Conservation (phyloP, 2,797 vertebrate genomes). For the Cetoscarus ocellatus region DNA sequence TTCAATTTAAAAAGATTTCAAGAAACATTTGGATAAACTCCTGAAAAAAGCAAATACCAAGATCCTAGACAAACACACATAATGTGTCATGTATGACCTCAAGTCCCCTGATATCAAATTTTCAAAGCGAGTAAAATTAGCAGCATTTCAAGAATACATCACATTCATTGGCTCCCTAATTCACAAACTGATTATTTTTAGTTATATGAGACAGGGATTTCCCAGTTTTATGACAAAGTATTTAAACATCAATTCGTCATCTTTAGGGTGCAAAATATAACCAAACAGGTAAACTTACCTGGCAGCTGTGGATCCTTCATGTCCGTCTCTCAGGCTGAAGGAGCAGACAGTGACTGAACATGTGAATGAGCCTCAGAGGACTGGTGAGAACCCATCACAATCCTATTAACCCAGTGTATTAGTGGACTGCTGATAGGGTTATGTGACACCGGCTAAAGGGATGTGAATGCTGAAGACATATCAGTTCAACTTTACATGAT, state of each 20-base stretch:
- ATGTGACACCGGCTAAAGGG: conserved; percentile 39
- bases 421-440: conserved; percentile 54
- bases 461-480: conserved; percentile 43
- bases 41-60: neutral
- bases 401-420: conserved; percentile 81
- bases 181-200: neutral
- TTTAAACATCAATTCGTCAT: neutral
- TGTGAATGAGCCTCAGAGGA: conserved; percentile 45
- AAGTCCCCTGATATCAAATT: neutral
- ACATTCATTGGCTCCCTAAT: neutral
- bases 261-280: neutral
- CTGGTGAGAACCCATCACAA: conserved; percentile 65
- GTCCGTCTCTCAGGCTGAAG: conserved; percentile 42
- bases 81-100: conserved; percentile 2
- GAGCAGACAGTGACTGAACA: conserved; percentile 56
- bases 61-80: neutral
- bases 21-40: conserved; percentile 1
- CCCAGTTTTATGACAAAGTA: neutral
- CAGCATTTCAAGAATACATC: neutral
- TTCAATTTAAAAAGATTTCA: neutral
- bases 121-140: neutral
- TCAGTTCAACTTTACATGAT: neutral
- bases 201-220: neutral
- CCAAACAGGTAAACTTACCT: conserved; percentile 70
- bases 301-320: conserved; percentile 82